phyloP scores from a whole-genome alignment of 2,797 vertebrate genomes.

The Xiphorhynchus erythropygius region DNA sequence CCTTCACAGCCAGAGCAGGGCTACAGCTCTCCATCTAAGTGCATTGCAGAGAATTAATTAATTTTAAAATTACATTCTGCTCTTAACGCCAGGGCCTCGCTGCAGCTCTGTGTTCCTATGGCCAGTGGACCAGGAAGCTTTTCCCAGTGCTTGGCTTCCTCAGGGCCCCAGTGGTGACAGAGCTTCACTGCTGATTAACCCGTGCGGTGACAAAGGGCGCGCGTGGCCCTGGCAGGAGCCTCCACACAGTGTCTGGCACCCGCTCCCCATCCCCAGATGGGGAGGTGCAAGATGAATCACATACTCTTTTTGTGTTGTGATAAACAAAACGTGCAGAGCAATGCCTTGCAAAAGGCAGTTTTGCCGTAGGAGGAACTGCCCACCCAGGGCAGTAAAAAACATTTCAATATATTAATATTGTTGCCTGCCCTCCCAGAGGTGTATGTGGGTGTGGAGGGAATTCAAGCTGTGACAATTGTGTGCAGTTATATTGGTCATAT shows the following conservation, averaged over 20 bases:
- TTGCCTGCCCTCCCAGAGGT: not conserved
- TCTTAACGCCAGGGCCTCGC: not conserved
- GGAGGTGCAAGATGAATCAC: not conserved
- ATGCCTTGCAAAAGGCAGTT: not conserved
- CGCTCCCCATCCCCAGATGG: rapidly evolving
- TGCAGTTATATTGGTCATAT: not conserved
- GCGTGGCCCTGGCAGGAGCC: rapidly evolving
- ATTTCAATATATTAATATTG: not conserved
- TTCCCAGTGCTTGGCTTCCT: not conserved
- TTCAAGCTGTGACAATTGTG: not conserved
- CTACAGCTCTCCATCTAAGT: rapidly evolving
- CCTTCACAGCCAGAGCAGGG: rapidly evolving
- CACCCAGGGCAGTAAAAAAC: not conserved
- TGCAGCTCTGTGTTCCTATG: not conserved
- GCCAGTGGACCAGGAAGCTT: constrained; percentile 6
- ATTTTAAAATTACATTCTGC: not conserved
- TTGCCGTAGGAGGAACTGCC: not conserved
- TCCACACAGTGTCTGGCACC: rapidly evolving
- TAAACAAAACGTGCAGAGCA: not conserved
- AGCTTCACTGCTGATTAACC: not conserved
- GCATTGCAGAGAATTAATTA: not conserved
- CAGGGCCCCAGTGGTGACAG: not conserved
- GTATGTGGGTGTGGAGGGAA: not conserved
- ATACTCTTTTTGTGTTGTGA: rapidly evolving
- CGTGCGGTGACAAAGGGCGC: rapidly evolving